These are phyloP conservation scores for Lepisosteus oculatus DNA, from an alignment of 2,113 vertebrate genomes.

Conservation along the genomic window DNA sequence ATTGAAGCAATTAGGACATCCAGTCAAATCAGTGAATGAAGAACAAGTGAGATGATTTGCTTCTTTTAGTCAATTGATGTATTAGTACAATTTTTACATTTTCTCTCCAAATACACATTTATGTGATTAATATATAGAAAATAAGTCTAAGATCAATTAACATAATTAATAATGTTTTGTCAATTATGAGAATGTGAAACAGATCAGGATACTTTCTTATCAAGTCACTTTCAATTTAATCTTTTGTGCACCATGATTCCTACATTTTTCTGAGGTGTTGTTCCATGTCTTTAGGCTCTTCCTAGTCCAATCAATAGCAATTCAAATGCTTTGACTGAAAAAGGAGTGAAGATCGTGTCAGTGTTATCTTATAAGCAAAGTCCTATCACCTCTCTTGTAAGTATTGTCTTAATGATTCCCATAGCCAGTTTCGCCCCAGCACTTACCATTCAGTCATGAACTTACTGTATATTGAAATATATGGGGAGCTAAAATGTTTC, in stretches of 20 bases:
- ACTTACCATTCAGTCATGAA: too few relatives aligned
- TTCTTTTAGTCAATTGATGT: background rate
- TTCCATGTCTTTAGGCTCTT: constrained; percentile 30
- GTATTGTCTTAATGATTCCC: constrained; percentile 21
- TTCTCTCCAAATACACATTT: too few relatives aligned
- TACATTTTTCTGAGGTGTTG: background rate
- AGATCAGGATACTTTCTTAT: background rate
- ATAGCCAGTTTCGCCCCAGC: too few relatives aligned
- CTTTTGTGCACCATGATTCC: background rate
- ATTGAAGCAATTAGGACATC: constrained; percentile 77
- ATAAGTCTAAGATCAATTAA: too few relatives aligned
- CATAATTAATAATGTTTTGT: too few relatives aligned
- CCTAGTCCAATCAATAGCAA: constrained; percentile 45
- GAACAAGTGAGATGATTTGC: constrained; percentile 19
- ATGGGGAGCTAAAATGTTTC: background rate
- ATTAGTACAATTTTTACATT: background rate
- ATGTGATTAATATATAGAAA: too few relatives aligned
- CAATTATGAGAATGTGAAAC: too few relatives aligned
- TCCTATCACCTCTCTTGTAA: constrained; percentile 53
- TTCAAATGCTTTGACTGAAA: constrained; percentile 53
- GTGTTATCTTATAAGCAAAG: constrained; percentile 54
- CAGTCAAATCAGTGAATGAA: constrained; percentile 37
- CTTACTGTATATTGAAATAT: background rate
- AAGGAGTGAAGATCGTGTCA: constrained; percentile 30
- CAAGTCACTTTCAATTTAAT: background rate